Evolutionary conservation across 2,888 invertebrate genomes (phyloP).

Genomic region (Miltochrista miniata): DNA sequence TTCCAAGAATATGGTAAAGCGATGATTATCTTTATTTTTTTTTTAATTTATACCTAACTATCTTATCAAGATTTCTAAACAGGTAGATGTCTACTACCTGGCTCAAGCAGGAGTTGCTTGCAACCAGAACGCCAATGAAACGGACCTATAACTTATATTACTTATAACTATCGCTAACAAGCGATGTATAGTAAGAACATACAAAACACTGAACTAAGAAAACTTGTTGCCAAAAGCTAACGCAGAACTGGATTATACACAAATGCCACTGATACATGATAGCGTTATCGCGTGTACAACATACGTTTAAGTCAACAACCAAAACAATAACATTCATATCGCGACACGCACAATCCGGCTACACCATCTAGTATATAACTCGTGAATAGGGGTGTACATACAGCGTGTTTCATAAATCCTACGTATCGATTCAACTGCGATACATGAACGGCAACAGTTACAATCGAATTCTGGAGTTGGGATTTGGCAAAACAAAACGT

Average conservation of each 20-base stretch:
- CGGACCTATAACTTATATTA: too few relatives aligned
- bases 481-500: conserved; percentile 61
- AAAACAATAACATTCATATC: conserved; percentile 25
- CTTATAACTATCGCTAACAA: too few relatives aligned
- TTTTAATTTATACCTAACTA: too few relatives aligned
- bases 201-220: too few relatives aligned
- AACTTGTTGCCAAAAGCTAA: not conserved
- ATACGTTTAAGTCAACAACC: conserved; percentile 27
- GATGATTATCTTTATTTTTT: too few relatives aligned
- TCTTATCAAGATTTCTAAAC: too few relatives aligned
- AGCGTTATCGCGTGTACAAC: conserved; percentile 28
- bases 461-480: conserved; percentile 48
- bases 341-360: conserved; percentile 16
- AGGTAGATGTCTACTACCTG: too few relatives aligned
- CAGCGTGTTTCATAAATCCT: conserved; percentile 37
- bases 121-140: too few relatives aligned
- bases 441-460: conserved; percentile 56
- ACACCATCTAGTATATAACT: conserved; percentile 11
- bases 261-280: conserved; percentile 25
- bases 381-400: conserved; percentile 9
- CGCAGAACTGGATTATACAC: not conserved
- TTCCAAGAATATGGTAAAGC: too few relatives aligned
- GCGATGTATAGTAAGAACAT: too few relatives aligned
- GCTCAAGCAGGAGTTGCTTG: too few relatives aligned
- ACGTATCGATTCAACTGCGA: conserved; percentile 46